Percentiles rank a stretch among this genome's conserved stretches.
phyloP scores from a whole-genome alignment of 2,797 vertebrate species.

The Gambelia wislizenii region DNA sequence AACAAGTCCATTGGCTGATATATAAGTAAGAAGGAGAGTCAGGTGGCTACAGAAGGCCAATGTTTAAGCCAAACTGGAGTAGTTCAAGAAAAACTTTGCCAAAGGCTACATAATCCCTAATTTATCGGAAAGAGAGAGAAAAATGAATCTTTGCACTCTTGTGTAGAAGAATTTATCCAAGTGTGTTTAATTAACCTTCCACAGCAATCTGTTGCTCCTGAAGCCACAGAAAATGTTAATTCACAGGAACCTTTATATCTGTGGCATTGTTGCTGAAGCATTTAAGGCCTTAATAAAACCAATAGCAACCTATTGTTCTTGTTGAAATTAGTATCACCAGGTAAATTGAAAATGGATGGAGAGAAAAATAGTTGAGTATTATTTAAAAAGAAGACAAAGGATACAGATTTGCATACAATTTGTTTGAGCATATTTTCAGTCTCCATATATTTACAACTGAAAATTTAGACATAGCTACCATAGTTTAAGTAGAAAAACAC shows the following conservation, averaged over 20 bases:
- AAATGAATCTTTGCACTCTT: neutral
- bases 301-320: neutral
- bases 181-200: neutral
- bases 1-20: neutral
- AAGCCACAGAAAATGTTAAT: neutral
- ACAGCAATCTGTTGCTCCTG: neutral
- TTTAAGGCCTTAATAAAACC: too few species aligned
- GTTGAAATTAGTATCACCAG: neutral
- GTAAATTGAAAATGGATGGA: neutral
- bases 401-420: neutral
- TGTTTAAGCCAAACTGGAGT: too few species aligned
- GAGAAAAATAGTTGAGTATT: neutral
- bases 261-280: neutral
- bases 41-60: neutral
- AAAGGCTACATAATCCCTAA: neutral
- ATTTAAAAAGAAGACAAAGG: neutral
- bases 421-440: neutral
- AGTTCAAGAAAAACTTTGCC: neutral
- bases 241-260: neutral
- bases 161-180: neutral
- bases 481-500: too few species aligned
- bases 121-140: neutral
- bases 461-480: neutral
- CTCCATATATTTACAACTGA: neutral
- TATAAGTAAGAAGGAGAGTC: neutral